phyloP scores from a whole-genome alignment of 64 coral and sea anemone genomes.

The Orbicella faveolata region DNA sequence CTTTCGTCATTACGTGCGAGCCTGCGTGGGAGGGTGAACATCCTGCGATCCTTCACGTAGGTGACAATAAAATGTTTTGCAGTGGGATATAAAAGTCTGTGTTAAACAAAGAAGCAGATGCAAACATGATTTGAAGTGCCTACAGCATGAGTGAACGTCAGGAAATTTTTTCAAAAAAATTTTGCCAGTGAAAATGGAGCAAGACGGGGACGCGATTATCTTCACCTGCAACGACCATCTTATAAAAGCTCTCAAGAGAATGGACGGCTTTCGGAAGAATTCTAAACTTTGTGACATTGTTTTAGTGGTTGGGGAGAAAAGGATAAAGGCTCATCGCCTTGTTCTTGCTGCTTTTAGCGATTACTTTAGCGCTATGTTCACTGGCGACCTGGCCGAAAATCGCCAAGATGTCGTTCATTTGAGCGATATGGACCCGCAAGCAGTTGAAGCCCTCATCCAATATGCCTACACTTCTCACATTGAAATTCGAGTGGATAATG shows the following conservation, averaged over 20 bases:
- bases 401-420: constrained; percentile 73
- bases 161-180: not conserved
- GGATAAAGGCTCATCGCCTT: constrained; percentile 84
- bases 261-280: constrained; percentile 87
- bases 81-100: not conserved
- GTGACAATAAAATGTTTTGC: not conserved
- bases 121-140: not conserved
- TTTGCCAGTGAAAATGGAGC: constrained; percentile 59
- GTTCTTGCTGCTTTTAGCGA: constrained; percentile 97
- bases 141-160: not conserved
- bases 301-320: constrained; percentile 81
- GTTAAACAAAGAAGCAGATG: not conserved
- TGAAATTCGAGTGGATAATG: constrained; percentile 95
- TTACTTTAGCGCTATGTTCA: constrained; percentile 99
- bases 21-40: constrained; percentile 2
- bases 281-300: constrained; percentile 92
- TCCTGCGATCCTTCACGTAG: not conserved
- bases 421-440: constrained; percentile 82
- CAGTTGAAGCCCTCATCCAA: constrained; percentile 76
- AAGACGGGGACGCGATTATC: constrained; percentile 63
- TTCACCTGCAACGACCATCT: constrained; percentile 71
- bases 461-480: constrained; percentile 94
- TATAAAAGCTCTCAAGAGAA: constrained; percentile 70
- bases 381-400: constrained; percentile 87
- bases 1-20: not conserved